Evolutionary conservation across 2,113 vertebrate genomes (phyloP).

Genomic region (Ailurus styani): DNA sequence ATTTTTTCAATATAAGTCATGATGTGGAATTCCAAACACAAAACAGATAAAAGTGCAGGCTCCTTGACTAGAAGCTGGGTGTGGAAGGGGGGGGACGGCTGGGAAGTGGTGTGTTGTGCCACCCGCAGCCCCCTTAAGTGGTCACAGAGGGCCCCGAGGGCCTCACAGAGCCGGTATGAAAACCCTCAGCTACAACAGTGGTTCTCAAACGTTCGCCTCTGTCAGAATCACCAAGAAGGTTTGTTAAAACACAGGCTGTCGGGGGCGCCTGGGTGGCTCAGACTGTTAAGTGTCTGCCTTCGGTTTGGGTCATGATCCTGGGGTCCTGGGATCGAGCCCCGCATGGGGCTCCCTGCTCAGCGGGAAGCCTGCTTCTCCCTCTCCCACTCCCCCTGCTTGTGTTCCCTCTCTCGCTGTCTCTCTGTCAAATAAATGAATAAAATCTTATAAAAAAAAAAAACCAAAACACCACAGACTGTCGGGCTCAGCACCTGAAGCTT

Average conservation of each 20-base stretch:
- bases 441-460: too few species aligned
- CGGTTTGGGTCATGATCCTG: too few species aligned
- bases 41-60: neutral
- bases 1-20: neutral
- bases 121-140: fast-evolving
- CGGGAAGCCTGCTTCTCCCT: too few species aligned
- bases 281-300: too few species aligned
- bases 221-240: neutral
- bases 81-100: neutral
- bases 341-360: too few species aligned
- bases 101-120: neutral
- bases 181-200: neutral
- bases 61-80: too few species aligned
- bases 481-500: neutral
- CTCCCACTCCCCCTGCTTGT: too few species aligned
- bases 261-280: too few species aligned
- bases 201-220: neutral
- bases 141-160: neutral
- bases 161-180: neutral
- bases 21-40: neutral
- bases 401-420: too few species aligned
- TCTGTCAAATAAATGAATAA: too few species aligned
- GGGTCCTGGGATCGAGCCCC: too few species aligned
- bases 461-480: fast-evolving
- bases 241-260: neutral